Evolutionary conservation across 2,113 vertebrate species (phyloP), one percentile per base, ranked within the genome.

Genomic region (Chelonoidis abingdonii): DNA sequence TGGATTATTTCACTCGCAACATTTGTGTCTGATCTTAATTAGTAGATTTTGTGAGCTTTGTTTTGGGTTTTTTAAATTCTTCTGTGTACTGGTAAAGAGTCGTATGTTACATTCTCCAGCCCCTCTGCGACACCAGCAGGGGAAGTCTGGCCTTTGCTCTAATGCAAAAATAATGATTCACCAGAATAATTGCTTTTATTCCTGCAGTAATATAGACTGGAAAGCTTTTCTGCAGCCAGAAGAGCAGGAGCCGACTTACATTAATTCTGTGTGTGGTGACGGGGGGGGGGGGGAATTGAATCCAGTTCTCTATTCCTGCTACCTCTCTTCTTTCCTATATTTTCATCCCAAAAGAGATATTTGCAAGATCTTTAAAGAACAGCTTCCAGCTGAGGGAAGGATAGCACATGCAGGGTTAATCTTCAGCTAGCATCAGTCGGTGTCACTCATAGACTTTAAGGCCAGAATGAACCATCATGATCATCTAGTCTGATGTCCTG

Each of bases 111-210:
- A 3, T 13, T 41, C 44, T 80, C 16, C 25, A 83, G 62, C 5
- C 65, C 62, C 81, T 80, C 81, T 14, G 83, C 89, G 88, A 89
- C 56, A 72, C 29, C 79, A 93, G 93, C 49, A 95, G 87, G 90
- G 27, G 69, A 93, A 91, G 83, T 65, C 69, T 94, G 65, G 57
- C 81, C 92, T 95, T 94, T 80, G 50, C 2, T 81, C 84, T 94
- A 88, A 53, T 50, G 13, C 1, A 90, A 79, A 97, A 93, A 50
- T 78, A 80, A 92, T 84, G 62, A 88, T 56, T 94, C 87, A 76
- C 35, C 62, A 53, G 5, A 83, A 81, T 54, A 89, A 93, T 8
- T 87, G 41, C 31, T 90, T 94, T 82, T 16, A 27, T 57, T 91
- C 19, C 84, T 81, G 41, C n/a, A 50, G 16, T n/a, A 52, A 25